These are phyloP conservation scores for Pagrus major DNA, from an alignment of 2,113 vertebrate genomes.

Conservation along the genomic window DNA sequence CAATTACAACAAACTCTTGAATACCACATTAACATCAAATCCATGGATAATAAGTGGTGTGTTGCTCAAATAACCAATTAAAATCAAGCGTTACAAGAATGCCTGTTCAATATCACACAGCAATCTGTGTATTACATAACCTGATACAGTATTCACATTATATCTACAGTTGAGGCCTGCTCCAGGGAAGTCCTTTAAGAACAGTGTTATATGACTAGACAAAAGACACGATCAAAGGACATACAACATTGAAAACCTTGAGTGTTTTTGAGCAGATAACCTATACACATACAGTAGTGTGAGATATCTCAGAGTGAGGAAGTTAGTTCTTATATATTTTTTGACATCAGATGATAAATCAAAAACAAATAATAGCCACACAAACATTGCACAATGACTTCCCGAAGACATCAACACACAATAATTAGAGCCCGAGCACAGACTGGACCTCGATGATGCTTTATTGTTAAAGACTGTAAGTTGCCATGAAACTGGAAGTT, in stretches of 20 bases:
- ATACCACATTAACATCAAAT: slow-evolving; percentile 27
- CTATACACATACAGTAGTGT: not conserved
- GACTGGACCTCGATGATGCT: too few species aligned
- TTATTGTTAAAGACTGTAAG: too few species aligned
- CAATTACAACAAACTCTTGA: slow-evolving; percentile 24
- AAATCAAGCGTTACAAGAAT: not conserved
- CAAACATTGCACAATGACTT: not conserved
- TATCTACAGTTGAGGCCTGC: slow-evolving; percentile 1
- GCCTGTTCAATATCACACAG: not conserved
- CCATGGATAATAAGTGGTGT: slow-evolving; percentile 3
- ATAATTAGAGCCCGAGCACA: too few species aligned
- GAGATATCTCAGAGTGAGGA: not conserved
- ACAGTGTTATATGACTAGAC: not conserved
- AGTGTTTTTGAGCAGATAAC: not conserved
- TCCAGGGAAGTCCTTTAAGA: not conserved
- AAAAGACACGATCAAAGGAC: not conserved
- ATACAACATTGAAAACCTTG: not conserved
- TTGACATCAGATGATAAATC: not conserved
- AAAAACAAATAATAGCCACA: not conserved
- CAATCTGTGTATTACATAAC: slow-evolving; percentile 18
- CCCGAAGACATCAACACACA: not conserved
- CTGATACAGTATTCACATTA: not conserved
- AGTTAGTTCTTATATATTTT: not conserved
- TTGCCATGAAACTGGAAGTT: too few species aligned
- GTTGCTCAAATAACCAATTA: slow-evolving; percentile 31